Evolutionary conservation across 2,113 vertebrate species (phyloP).

Genomic region (Enhydra lutris): DNA sequence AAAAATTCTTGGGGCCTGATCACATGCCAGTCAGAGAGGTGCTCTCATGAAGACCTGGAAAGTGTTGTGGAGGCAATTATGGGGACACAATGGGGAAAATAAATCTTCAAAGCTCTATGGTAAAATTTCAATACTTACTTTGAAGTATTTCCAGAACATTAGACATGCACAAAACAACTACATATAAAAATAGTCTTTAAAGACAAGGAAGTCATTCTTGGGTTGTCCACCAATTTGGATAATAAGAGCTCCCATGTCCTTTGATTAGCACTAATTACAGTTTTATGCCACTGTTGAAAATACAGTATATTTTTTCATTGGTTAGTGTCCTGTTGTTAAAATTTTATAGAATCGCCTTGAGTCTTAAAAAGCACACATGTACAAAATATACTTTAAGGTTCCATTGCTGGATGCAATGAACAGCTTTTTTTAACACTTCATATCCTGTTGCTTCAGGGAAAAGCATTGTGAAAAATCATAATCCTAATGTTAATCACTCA

Average conservation of each 20-base stretch:
- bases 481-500: neutral
- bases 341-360: neutral
- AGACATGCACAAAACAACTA: neutral
- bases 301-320: neutral
- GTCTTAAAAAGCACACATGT: neutral
- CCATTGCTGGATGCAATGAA: neutral
- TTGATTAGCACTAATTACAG: neutral
- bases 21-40: neutral
- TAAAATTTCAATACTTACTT: neutral
- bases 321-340: neutral
- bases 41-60: neutral
- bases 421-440: neutral
- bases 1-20: neutral
- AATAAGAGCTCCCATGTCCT: neutral
- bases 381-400: neutral
- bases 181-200: slow-evolving; percentile 12
- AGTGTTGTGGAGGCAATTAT: neutral
- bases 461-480: neutral
- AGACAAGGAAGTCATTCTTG: neutral
- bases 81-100: neutral
- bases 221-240: neutral
- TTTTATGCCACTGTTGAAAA: neutral
- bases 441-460: neutral
- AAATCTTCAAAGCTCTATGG: neutral
- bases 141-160: neutral